Conservation (phyloP, 2,888 invertebrate species). For the Dysmachus trigonus region DNA sequence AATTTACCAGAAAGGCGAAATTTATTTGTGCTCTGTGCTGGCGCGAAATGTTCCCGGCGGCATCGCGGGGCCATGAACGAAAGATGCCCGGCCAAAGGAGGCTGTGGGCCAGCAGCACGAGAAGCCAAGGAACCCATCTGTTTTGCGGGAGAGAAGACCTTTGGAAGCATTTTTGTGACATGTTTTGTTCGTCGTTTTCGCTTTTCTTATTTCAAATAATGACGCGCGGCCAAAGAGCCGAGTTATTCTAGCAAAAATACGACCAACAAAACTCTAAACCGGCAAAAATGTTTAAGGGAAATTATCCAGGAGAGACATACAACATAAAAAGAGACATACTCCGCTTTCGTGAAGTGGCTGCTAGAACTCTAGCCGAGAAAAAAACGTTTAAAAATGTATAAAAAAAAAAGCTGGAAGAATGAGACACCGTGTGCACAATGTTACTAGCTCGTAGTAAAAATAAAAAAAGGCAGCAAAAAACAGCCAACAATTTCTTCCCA, state of each 20-base stretch:
- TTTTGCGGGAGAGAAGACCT: conserved; percentile 5
- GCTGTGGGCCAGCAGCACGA: neutral
- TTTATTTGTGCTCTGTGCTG: conserved; percentile 36
- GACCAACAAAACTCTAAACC: neutral
- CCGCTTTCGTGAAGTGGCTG: neutral
- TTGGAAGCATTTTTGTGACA: conserved; percentile 22
- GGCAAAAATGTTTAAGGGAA: conserved; percentile 37
- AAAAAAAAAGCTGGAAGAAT: neutral
- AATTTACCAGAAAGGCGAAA: conserved; percentile 44
- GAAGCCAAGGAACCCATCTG: conserved; percentile 25
- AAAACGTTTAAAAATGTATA: too few relatives aligned
- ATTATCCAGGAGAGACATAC: conserved; percentile 34
- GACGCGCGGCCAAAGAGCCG: neutral
- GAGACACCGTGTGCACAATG: conserved; percentile 3
- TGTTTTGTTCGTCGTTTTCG: conserved; percentile 20
- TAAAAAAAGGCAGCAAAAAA: neutral
- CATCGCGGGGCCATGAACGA: neutral
- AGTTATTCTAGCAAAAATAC: conserved; percentile 12
- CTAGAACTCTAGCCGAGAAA: conserved; percentile 1
- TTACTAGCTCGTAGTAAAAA: neutral
- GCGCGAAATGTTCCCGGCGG: neutral
- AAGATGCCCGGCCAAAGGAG: neutral
- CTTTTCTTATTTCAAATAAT: conserved; percentile 30
- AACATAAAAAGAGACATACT: conserved; percentile 38
- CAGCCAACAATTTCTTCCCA: neutral